A percentile compares a stretch with the other conserved stretches of the same genome.
Conservation (phyloP, 2,888 invertebrate genomes). For the Apeira syringaria region DNA sequence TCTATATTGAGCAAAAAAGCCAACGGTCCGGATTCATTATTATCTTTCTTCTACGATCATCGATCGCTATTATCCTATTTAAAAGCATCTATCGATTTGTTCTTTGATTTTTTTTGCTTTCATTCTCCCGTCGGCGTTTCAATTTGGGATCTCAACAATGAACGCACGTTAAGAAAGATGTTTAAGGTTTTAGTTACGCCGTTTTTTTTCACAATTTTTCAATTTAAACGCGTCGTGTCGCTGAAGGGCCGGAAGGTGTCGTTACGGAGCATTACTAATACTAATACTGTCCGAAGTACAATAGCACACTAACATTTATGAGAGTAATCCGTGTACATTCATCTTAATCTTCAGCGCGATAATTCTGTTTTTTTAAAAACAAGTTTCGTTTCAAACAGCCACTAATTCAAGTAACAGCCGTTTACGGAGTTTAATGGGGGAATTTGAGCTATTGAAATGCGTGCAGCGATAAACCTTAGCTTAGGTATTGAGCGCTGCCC, state of each 20-base stretch:
- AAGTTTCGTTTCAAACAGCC: conserved; percentile 35
- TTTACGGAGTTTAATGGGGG: conserved; percentile 48
- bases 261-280: conserved; percentile 73
- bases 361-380: conserved; percentile 41
- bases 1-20: conserved; percentile 62
- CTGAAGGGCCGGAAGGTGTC: conserved; percentile 80
- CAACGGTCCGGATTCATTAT: conserved; percentile 76
- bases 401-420: conserved; percentile 28
- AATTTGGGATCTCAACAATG: conserved; percentile 74
- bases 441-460: conserved; percentile 54
- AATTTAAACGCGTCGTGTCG: conserved; percentile 77
- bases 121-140: conserved; percentile 74
- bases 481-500: conserved; percentile 37
- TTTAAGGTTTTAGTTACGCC: conserved; percentile 82
- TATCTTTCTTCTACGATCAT: conserved; percentile 80
- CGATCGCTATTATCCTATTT: conserved; percentile 82
- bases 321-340: conserved; percentile 42
- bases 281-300: conserved; percentile 62
- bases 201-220: conserved; percentile 81
- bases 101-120: conserved; percentile 70
- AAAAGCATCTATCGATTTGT: conserved; percentile 82
- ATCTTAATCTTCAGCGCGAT: conserved; percentile 31
- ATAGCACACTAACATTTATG: conserved; percentile 43
- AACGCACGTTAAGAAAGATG: conserved; percentile 80
- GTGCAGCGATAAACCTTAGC: conserved; percentile 50